Evolutionary conservation across 1,140 invertebrate genomes (phyloP).

Genomic region (Drosophila triauraria): DNA sequence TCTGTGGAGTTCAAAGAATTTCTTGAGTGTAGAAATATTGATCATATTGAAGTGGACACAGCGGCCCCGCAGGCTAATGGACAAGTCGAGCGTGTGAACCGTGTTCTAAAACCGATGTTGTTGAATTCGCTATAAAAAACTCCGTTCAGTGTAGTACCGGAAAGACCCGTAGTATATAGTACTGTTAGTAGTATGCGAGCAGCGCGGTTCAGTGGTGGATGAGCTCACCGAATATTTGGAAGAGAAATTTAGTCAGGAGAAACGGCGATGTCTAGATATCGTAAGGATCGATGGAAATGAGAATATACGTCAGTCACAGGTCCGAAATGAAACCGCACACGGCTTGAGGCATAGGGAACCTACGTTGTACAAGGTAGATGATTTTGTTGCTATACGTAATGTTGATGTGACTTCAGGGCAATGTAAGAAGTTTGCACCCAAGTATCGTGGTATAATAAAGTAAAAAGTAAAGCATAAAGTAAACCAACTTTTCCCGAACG

Average conservation of each 20-base stretch:
- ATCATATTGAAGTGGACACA: too few relatives aligned
- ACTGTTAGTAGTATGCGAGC: neutral
- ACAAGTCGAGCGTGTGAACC: constrained; percentile 6
- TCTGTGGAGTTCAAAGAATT: neutral
- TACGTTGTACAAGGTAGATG: neutral
- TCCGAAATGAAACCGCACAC: neutral
- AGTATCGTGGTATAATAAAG: too few relatives aligned
- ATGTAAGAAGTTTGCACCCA: too few relatives aligned
- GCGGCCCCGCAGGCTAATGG: neutral
- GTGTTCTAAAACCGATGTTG: neutral
- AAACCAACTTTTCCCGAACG: neutral
- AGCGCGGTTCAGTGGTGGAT: neutral
- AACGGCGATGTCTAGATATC: neutral
- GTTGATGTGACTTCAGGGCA: too few relatives aligned
- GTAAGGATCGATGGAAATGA: neutral
- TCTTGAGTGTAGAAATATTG: neutral
- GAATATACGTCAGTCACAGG: neutral
- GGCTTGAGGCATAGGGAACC: neutral
- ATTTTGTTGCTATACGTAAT: neutral
- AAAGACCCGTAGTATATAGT: neutral
- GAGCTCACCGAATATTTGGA: neutral
- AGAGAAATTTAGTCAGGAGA: neutral
- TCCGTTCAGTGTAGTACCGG: neutral
- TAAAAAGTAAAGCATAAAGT: neutral
- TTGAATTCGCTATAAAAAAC: constrained; percentile 1